phyloP scores from a whole-genome alignment of 1,140 invertebrate genomes.

The Lepidostoma basale region DNA sequence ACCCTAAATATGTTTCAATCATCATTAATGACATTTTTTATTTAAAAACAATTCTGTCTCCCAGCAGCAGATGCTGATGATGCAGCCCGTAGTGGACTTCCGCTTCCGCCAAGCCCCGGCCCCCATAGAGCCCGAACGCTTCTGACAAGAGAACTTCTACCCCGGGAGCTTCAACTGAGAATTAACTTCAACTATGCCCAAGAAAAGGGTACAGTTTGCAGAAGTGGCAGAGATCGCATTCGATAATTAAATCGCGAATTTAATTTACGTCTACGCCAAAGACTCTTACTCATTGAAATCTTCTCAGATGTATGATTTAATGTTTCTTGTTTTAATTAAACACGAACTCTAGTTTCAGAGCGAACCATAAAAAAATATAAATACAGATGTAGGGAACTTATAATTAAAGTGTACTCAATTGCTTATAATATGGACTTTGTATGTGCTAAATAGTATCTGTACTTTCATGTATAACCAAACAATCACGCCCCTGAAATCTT shows the following conservation, averaged over 20 bases:
- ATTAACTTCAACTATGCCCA: not conserved
- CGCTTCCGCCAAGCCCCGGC: conserved; percentile 40
- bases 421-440: not conserved
- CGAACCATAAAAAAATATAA: too few relatives aligned
- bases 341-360: too few relatives aligned
- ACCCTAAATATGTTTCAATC: not conserved
- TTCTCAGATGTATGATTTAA: too few relatives aligned
- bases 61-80: conserved; percentile 40
- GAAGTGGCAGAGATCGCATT: too few relatives aligned
- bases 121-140: conserved; percentile 38
- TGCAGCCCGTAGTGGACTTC: conserved; percentile 44
- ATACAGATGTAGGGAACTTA: too few relatives aligned
- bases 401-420: conserved; percentile 2
- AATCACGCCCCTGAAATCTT: not conserved
- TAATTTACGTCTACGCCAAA: too few relatives aligned
- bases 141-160: conserved; percentile 41
- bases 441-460: conserved; percentile 12
- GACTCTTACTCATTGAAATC: too few relatives aligned
- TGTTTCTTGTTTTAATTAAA: too few relatives aligned
- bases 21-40: not conserved
- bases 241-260: too few relatives aligned
- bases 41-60: not conserved
- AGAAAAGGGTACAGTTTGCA: conserved; percentile 12
- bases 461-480: not conserved
- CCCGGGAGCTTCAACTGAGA: conserved; percentile 5